These are phyloP conservation scores for Labeo calbasu DNA, from an alignment of 2,797 vertebrate species.

Conservation along the genomic window DNA sequence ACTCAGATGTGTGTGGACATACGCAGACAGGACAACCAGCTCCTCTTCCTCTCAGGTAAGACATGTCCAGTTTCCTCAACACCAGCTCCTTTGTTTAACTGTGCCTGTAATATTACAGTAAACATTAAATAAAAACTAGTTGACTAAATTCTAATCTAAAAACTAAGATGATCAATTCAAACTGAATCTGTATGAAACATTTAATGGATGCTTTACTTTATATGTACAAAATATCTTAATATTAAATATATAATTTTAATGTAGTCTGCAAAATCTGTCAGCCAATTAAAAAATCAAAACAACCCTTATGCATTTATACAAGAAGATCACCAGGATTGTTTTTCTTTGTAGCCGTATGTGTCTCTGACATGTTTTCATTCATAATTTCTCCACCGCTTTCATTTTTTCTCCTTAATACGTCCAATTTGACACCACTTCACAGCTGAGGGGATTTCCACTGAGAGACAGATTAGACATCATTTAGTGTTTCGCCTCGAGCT, in stretches of 20 bases:
- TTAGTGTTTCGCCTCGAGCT: slow-evolving; percentile 17
- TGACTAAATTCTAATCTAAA: too few species aligned
- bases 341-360: not conserved
- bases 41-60: slow-evolving; percentile 4
- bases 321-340: not conserved
- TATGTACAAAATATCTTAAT: too few species aligned
- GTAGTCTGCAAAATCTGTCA: not conserved
- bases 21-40: not conserved
- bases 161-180: not conserved
- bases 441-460: slow-evolving; percentile 60
- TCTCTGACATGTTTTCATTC: not conserved
- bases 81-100: not conserved
- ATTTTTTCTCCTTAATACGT: not conserved
- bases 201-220: too few species aligned
- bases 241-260: not conserved
- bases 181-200: not conserved
- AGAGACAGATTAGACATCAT: not conserved
- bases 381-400: not conserved
- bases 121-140: not conserved
- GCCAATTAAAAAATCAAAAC: not conserved
- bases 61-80: not conserved
- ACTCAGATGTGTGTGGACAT: slow-evolving; percentile 21
- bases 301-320: not conserved
- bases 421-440: slow-evolving; percentile 37
- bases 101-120: too few species aligned